These are phyloP conservation scores for Taphrorychus bicolor DNA, from an alignment of 2,888 invertebrate species.

Conservation along the genomic window DNA sequence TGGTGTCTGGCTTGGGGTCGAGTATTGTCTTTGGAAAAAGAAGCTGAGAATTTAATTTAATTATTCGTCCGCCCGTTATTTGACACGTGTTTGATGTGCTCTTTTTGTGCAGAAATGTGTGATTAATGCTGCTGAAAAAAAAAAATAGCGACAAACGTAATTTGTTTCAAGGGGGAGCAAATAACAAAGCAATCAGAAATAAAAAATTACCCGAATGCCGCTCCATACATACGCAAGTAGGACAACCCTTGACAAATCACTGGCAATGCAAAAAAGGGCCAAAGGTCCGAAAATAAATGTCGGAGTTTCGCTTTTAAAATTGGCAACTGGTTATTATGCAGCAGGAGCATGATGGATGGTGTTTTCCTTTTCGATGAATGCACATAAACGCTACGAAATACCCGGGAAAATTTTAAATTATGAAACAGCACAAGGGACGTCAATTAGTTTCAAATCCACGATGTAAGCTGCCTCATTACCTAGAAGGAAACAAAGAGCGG, in stretches of 20 bases:
- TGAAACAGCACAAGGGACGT: neutral
- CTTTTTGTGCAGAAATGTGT: neutral
- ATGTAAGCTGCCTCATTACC: neutral
- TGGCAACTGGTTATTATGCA: neutral
- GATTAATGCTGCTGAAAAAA: neutral
- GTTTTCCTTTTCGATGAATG: neutral
- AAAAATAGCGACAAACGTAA: neutral
- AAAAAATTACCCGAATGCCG: conserved; percentile 21
- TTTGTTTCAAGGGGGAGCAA: conserved; percentile 4
- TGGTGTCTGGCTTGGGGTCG: conserved; percentile 14
- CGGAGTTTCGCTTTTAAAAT: neutral
- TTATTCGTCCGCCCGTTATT: neutral
- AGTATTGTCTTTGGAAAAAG: conserved; percentile 7
- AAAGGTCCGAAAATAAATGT: neutral
- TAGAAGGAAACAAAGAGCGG: neutral
- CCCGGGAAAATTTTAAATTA: neutral
- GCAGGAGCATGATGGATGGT: neutral
- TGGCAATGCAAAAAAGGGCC: conserved; percentile 19
- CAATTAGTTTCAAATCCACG: neutral
- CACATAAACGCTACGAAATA: neutral
- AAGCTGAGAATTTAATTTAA: neutral
- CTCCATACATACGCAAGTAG: conserved; percentile 33
- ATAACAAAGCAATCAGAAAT: conserved; percentile 17
- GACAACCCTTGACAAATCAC: conserved; percentile 24
- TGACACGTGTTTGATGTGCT: neutral